A percentile compares a stretch with the other conserved stretches of the same genome.
Conservation (phyloP, 2,113 vertebrate genomes). For the Trinectes maculatus region DNA sequence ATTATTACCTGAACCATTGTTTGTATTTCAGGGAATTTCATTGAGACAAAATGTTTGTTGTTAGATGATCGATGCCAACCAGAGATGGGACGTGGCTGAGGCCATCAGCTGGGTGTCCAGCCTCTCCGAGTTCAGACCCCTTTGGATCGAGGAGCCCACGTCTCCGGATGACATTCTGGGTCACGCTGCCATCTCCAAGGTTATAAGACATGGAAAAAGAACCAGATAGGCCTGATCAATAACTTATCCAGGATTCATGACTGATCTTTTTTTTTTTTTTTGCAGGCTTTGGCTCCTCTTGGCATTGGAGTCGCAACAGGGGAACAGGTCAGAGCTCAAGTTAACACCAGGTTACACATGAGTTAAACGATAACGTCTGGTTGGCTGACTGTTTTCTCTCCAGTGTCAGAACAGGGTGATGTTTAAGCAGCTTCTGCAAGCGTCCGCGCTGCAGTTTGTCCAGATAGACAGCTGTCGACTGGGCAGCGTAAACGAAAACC, state of each 20-base stretch:
- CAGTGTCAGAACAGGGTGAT: conserved; percentile 87
- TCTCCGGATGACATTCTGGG: conserved; percentile 87
- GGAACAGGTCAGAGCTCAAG: conserved; percentile 79
- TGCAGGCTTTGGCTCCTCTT: conserved; percentile 82
- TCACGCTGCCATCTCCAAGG: conserved; percentile 83
- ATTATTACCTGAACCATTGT: accelerated
- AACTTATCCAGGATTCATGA: no score
- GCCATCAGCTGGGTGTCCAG: conserved; percentile 81
- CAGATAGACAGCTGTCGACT: conserved; percentile 90
- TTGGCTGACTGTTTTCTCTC: conserved; percentile 7
- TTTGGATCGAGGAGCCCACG: conserved; percentile 86
- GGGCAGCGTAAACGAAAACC: conserved; percentile 89
- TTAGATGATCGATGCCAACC: conserved; percentile 89
- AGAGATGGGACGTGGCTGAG: conserved; percentile 85
- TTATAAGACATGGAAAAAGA: no score
- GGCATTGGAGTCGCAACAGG: conserved; percentile 84
- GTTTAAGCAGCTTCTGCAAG: conserved; percentile 90
- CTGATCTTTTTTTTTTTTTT: conserved; percentile 19
- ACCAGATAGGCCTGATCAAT: neutral
- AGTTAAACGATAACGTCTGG: neutral
- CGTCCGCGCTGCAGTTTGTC: conserved; percentile 85
- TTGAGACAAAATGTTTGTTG: neutral
- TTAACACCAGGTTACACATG: neutral
- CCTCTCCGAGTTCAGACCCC: conserved; percentile 82
- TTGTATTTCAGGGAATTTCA: neutral